Evolutionary conservation across 2,113 vertebrate genomes (phyloP).

Genomic region (Alaudala cheleensis): DNA sequence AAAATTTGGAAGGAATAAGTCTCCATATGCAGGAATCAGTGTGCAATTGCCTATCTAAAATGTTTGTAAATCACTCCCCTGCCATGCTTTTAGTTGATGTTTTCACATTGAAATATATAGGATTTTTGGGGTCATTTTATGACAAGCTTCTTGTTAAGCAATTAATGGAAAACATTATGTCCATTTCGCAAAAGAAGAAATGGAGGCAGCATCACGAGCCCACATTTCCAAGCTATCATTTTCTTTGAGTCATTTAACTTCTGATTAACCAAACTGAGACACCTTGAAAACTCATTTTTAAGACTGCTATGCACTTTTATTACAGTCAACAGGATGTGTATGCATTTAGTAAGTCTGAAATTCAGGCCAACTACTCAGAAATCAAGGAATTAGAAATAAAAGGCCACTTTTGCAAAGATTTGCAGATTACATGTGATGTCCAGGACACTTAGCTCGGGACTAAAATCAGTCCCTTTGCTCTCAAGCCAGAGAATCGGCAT

Average conservation of each 20-base stretch:
- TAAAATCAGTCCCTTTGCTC: background rate
- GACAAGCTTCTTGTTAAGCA: background rate
- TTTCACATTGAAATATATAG: background rate
- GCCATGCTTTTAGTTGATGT: background rate
- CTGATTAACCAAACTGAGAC: background rate
- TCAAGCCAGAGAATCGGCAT: background rate
- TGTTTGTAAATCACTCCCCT: background rate
- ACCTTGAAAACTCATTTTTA: background rate
- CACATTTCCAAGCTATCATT: background rate
- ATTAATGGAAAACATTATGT: background rate
- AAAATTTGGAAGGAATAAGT: slow-evolving; percentile 51
- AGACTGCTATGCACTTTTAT: background rate
- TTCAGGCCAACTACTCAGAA: background rate
- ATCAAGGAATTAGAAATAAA: background rate
- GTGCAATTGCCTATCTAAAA: background rate
- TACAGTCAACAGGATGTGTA: background rate
- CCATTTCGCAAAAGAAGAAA: background rate
- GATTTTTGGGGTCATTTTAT: background rate
- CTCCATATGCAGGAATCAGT: slow-evolving; percentile 52
- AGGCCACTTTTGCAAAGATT: background rate
- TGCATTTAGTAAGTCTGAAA: background rate
- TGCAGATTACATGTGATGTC: background rate
- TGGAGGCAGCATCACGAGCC: background rate
- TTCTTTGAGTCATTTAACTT: background rate
- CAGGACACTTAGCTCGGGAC: background rate